These are phyloP conservation scores for Emmelina monodactyla DNA, from an alignment of 2,888 invertebrate species.

Conservation along the genomic window DNA sequence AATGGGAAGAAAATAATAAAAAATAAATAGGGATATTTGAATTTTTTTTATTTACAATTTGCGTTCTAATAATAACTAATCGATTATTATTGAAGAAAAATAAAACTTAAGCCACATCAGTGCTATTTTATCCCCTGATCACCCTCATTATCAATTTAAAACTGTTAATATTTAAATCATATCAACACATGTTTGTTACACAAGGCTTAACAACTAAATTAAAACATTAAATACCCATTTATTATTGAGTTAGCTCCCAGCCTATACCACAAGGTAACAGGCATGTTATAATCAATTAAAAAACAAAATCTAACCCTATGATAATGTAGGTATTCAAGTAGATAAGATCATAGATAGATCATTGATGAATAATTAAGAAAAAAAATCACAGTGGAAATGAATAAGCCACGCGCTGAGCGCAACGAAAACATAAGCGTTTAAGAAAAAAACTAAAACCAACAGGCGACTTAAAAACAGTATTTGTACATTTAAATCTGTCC, in stretches of 20 bases:
- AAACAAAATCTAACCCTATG: conserved; percentile 11
- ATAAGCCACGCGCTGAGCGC: conserved; percentile 8
- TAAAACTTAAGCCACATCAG: conserved; percentile 51
- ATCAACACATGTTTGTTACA: conserved; percentile 35
- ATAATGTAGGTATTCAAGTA: conserved; percentile 11
- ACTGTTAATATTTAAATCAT: conserved; percentile 40
- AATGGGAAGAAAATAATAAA: conserved; percentile 54
- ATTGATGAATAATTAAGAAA: conserved; percentile 21
- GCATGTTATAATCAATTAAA: too few relatives aligned
- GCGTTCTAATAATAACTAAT: conserved; percentile 57
- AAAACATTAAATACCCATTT: conserved; percentile 55
- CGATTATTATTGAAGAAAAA: conserved; percentile 57
- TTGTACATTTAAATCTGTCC: conserved; percentile 34
- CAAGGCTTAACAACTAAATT: conserved; percentile 46
- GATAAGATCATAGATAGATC: conserved; percentile 16
- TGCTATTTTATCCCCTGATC: conserved; percentile 42
- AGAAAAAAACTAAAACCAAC: conserved; percentile 14
- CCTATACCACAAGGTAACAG: conserved; percentile 32
- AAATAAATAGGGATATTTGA: conserved; percentile 61
- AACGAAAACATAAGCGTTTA: conserved; percentile 4
- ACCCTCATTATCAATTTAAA: conserved; percentile 52
- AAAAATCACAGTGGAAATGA: conserved; percentile 33
- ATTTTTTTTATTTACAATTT: conserved; percentile 64
- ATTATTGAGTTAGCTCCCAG: conserved; percentile 40
- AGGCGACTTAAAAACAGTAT: conserved; percentile 22